These are phyloP conservation scores for Nixonia krombeini DNA, from an alignment of 1,140 invertebrate genomes.

Conservation along the genomic window DNA sequence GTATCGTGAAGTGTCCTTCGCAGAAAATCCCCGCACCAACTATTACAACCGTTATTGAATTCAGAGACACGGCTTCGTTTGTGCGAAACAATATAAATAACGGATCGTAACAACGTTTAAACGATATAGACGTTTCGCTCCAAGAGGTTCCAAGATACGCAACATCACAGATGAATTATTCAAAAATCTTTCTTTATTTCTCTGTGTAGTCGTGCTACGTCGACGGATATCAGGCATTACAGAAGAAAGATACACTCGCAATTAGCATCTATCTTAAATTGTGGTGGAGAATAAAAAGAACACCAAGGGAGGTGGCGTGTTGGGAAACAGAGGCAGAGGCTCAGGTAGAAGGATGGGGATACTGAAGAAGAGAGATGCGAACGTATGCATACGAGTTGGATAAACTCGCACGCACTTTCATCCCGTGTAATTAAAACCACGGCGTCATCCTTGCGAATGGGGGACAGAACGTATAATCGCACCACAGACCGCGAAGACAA, in stretches of 20 bases:
- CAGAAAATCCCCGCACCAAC: conserved; percentile 46
- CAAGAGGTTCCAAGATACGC: not conserved
- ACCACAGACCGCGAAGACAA: conserved; percentile 45
- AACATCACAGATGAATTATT: conserved; percentile 24
- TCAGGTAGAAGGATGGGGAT: conserved; percentile 18
- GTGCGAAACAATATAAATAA: too few species aligned
- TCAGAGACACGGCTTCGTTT: too few species aligned
- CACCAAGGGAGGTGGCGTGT: conserved; percentile 9
- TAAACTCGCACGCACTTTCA: conserved; percentile 59
- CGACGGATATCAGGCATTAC: too few species aligned
- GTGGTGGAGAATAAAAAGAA: conserved; percentile 31
- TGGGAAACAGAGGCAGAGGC: conserved; percentile 8
- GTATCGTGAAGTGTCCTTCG: conserved; percentile 19
- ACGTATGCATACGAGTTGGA: conserved; percentile 12
- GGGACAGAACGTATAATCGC: conserved; percentile 36
- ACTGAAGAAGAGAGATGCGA: conserved; percentile 15
- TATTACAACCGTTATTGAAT: conserved; percentile 31
- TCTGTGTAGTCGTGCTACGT: too few species aligned
- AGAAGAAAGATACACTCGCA: not conserved
- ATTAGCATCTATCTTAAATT: conserved; percentile 46
- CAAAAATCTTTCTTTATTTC: too few species aligned
- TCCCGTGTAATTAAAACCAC: conserved; percentile 68
- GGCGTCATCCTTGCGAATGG: conserved; percentile 52
- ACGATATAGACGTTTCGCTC: too few species aligned
- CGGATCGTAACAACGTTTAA: too few species aligned